Conservation (phyloP, 2,113 vertebrate species). For the Alligator sinensis region DNA sequence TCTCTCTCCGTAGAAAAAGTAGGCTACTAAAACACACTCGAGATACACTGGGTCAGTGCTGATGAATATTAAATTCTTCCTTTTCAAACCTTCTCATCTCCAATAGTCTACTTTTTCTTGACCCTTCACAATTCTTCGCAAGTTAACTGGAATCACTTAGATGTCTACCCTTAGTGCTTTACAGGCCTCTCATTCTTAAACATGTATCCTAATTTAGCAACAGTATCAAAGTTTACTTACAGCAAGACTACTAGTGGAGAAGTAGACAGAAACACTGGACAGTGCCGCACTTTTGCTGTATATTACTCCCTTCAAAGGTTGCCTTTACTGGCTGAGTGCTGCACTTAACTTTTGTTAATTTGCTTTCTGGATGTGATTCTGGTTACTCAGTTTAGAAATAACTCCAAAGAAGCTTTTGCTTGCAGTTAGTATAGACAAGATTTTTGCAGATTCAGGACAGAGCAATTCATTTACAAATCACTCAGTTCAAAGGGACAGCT, state of each 20-base stretch:
- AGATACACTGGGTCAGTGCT: constrained; percentile 3
- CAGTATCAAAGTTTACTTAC: background rate
- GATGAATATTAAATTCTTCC: constrained; percentile 16
- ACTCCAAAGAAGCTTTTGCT: constrained; percentile 40
- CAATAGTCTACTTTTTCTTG: background rate
- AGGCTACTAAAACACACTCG: constrained; percentile 6
- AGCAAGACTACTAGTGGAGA: constrained; percentile 25
- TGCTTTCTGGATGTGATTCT: constrained; percentile 44
- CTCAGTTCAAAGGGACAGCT: background rate
- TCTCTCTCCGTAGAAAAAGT: constrained; percentile 28
- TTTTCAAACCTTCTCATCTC: constrained; percentile 13
- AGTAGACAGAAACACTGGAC: background rate
- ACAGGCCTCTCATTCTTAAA: constrained; percentile 10
- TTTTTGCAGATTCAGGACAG: background rate
- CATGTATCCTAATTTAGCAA: constrained; percentile 26
- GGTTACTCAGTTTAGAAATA: constrained; percentile 21
- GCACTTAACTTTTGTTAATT: background rate
- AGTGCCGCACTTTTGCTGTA: background rate
- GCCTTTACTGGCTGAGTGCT: constrained; percentile 20
- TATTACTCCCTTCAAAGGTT: constrained; percentile 14
- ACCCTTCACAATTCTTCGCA: background rate
- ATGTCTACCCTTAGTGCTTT: constrained; percentile 7
- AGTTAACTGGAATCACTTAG: background rate
- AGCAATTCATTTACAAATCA: constrained; percentile 39
- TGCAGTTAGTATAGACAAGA: background rate